Conservation (phyloP, 1,140 invertebrate species). For the Neuroterus valhalla region DNA sequence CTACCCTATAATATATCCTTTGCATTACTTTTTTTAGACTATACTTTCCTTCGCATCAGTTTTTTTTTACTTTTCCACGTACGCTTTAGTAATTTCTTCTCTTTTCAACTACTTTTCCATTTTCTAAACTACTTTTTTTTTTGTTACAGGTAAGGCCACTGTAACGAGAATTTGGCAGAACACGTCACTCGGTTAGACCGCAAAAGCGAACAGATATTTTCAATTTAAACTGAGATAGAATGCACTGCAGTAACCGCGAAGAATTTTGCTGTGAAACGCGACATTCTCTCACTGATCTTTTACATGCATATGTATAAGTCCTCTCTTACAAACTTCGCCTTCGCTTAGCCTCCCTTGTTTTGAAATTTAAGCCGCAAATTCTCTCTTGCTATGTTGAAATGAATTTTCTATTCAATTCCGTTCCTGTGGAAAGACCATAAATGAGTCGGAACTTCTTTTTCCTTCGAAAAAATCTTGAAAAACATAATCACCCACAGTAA, state of each 20-base stretch:
- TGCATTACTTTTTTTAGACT: too few relatives aligned
- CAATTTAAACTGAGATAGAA: slow-evolving; percentile 46
- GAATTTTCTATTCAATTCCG: slow-evolving; percentile 29
- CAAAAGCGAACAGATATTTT: slow-evolving; percentile 44
- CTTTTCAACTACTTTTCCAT: not conserved
- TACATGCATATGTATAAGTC: slow-evolving; percentile 29
- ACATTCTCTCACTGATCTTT: slow-evolving; percentile 26
- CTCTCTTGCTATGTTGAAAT: slow-evolving; percentile 18
- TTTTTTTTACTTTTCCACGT: too few relatives aligned
- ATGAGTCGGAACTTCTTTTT: too few relatives aligned
- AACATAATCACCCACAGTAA: too few relatives aligned
- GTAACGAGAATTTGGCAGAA: slow-evolving; percentile 34
- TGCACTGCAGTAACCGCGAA: not conserved
- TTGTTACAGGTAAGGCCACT: slow-evolving; percentile 55
- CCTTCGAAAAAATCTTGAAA: too few relatives aligned
- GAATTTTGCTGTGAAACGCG: not conserved
- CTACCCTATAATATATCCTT: too few relatives aligned
- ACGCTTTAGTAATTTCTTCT: too few relatives aligned
- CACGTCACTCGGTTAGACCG: slow-evolving; percentile 30
- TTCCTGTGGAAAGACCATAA: slow-evolving; percentile 5
- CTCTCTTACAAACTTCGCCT: slow-evolving; percentile 26
- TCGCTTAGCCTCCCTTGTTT: slow-evolving; percentile 27
- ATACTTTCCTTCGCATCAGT: too few relatives aligned
- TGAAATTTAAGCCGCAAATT: slow-evolving; percentile 30
- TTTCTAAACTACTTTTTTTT: slow-evolving; percentile 39